A percentile compares a stretch with the other conserved stretches of the same genome.
phyloP scores from a whole-genome alignment of 64 coral and sea anemone species.

The Exaiptasia diaphana region DNA sequence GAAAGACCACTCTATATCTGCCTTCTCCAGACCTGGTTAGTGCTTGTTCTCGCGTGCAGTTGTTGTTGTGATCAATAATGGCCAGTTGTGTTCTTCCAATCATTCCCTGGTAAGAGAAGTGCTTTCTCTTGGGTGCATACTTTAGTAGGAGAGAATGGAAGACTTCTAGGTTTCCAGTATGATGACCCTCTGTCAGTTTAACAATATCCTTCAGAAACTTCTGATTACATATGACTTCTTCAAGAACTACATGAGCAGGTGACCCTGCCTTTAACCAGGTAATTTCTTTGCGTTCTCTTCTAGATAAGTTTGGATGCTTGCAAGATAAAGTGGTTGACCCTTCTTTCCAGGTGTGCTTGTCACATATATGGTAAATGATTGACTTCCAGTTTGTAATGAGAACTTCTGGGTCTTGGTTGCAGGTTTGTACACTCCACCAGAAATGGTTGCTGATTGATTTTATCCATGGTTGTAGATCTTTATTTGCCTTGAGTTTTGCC shows the following conservation, averaged over 20 bases:
- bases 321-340: not conserved
- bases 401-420: not conserved
- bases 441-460: constrained; percentile 40
- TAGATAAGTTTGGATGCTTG: not conserved
- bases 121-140: constrained; percentile 11
- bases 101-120: constrained; percentile 57
- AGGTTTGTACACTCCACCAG: constrained; percentile 54
- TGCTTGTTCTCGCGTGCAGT: not conserved
- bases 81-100: constrained; percentile 25
- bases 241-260: not conserved
- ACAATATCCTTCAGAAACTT: constrained; percentile 1
- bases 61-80: constrained; percentile 14
- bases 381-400: constrained; percentile 26
- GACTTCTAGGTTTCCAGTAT: constrained; percentile 24
- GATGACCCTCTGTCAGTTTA: not conserved
- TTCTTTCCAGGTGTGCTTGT: constrained; percentile 1
- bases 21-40: constrained; percentile 1
- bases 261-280: not conserved
- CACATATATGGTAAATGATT: constrained; percentile 6
- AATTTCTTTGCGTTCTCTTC: not conserved
- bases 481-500: constrained; percentile 31
- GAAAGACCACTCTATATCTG: constrained; percentile 5
- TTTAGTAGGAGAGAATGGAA: constrained; percentile 6
- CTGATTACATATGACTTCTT: constrained; percentile 9
- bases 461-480: constrained; percentile 29